Percentiles rank a stretch among this genome's conserved stretches.
Evolutionary conservation across 2,888 invertebrate species (phyloP).

Genomic region (Saturnia japonica): DNA sequence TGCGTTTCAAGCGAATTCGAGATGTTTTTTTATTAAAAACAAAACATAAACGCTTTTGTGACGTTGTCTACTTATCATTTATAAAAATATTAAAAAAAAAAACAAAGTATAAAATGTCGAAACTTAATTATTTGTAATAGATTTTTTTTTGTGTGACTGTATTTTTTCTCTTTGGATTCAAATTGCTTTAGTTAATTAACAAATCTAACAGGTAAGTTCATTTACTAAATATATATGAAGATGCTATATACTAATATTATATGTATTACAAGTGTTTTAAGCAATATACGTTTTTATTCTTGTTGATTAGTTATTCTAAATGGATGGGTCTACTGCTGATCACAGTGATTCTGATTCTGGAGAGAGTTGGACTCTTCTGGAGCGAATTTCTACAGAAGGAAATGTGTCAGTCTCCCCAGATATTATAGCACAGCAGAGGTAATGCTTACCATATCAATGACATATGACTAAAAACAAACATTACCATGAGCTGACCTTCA

Average conservation of each 20-base stretch:
- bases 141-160: constrained; percentile 54
- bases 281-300: background rate
- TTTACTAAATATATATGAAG: constrained; percentile 19
- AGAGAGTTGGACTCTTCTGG: constrained; percentile 77
- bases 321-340: constrained; percentile 65
- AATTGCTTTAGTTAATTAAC: constrained; percentile 42
- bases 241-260: constrained; percentile 20
- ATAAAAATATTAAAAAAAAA: constrained; percentile 37
- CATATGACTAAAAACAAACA: background rate
- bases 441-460: background rate
- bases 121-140: constrained; percentile 39
- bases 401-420: constrained; percentile 47
- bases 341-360: constrained; percentile 80
- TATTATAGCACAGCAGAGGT: constrained; percentile 14
- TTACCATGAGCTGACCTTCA: background rate
- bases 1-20: background rate
- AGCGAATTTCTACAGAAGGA: constrained; percentile 52
- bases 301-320: constrained; percentile 35
- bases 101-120: constrained; percentile 55
- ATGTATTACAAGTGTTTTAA: constrained; percentile 19
- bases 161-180: constrained; percentile 36
- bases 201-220: constrained; percentile 41
- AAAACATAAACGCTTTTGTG: constrained; percentile 43
- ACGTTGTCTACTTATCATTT: constrained; percentile 44
- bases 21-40: constrained; percentile 35